Evolutionary conservation across 2,888 invertebrate genomes (phyloP), one percentile per base, ranked within the genome.

Genomic region (Philaethria dido): DNA sequence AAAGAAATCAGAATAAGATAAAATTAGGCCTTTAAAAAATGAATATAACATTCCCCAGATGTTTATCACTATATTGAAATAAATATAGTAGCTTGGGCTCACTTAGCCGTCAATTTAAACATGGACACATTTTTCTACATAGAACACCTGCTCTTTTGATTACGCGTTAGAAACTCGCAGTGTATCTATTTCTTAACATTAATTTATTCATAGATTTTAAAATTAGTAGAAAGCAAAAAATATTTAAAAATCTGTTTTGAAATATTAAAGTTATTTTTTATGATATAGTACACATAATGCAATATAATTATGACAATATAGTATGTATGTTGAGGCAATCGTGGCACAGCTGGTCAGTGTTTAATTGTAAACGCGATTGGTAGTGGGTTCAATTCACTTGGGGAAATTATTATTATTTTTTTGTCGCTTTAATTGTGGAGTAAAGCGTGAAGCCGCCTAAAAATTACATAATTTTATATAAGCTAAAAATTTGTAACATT

Each of bases 111-210:
- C 64, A 54, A 72, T 72, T 67, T 66, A 50, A 69, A 61, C 74
- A 71, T 72, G 73, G 73, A 80, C 82, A 80, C 81, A 81, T 82
- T 52, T 82, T 75, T 77, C 76, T 79, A 77, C 76, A 54, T 59
- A 55, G 81, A 80, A 81, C 87, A 87, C 87, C 88, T 88, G 88
- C 81, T 78, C 73, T 80, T 81, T 79, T 74, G 69, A 62, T 79
- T 76, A 75, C 76, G 77, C 74, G 77, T 81, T 82, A 82, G 77
- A 74, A 78, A 75, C 72, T 68, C 69, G 63, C 6, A 42, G 42
- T 20, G 55, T 55, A 55, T 36, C 55, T 42, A 57, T 57, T 57
- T 57, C 57, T 57, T 57, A 42, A 57, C 16, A 57, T 57, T 57
- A 57, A 57, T 57, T 18, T 57, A 57, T 57, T 57, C 42, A 22